Conservation (phyloP, 2,113 vertebrate species). For the Psammodynastes pulverulentus region DNA sequence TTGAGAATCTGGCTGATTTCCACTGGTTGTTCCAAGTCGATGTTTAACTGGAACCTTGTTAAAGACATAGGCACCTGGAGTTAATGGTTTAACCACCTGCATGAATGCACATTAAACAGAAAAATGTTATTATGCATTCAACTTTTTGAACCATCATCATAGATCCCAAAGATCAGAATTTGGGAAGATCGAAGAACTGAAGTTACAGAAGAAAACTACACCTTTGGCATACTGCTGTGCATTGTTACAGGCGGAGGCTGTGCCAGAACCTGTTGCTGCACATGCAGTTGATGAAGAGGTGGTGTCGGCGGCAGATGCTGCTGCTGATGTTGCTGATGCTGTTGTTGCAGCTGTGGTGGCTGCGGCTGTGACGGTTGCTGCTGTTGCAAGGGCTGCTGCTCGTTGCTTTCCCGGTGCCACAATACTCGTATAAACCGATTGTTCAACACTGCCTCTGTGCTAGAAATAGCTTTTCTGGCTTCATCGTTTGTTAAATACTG, state of each 20-base stretch:
- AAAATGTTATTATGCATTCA: not conserved
- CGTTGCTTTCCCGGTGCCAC: slow-evolving; percentile 86
- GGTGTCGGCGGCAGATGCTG: slow-evolving; percentile 57
- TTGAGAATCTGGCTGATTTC: slow-evolving; percentile 69
- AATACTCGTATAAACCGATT: slow-evolving; percentile 94
- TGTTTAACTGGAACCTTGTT: slow-evolving; percentile 88
- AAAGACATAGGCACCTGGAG: slow-evolving; percentile 84
- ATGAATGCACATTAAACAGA: accelerated
- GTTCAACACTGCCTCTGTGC: slow-evolving; percentile 90
- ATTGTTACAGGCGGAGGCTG: slow-evolving; percentile 64
- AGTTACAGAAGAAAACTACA: not conserved
- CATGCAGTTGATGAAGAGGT: slow-evolving; percentile 72
- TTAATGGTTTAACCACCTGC: slow-evolving; percentile 83
- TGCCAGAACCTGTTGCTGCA: slow-evolving; percentile 68
- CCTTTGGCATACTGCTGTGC: slow-evolving; percentile 75
- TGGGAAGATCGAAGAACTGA: not conserved
- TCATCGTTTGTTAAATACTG: slow-evolving; percentile 91
- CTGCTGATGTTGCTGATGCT: slow-evolving; percentile 67
- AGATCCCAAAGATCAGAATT: accelerated
- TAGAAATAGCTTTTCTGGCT: slow-evolving; percentile 91
- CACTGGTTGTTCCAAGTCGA: slow-evolving; percentile 70
- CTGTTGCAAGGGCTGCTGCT: slow-evolving; percentile 61
- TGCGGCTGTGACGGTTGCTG: slow-evolving; percentile 60
- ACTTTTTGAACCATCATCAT: accelerated
- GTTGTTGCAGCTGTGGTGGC: slow-evolving; percentile 69